These are phyloP conservation scores for Drosophila setosimentum DNA, from an alignment of 2,888 invertebrate species.

Conservation along the genomic window DNA sequence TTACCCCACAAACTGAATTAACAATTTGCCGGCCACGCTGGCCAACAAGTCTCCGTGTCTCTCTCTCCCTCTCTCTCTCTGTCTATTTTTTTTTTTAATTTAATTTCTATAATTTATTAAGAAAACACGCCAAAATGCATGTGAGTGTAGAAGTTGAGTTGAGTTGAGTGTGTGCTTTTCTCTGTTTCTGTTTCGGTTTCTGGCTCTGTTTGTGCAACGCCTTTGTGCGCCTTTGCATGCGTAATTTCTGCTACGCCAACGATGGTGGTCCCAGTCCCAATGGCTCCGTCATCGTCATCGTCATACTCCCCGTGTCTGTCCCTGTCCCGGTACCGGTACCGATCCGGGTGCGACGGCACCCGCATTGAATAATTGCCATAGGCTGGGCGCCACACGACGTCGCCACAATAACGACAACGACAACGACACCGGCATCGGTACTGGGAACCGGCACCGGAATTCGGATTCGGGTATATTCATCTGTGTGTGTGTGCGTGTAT, in stretches of 20 bases:
- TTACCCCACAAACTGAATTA: slow-evolving; percentile 32
- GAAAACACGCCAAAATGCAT: slow-evolving; percentile 69
- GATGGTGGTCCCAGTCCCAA: slow-evolving; percentile 60
- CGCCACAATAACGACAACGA: slow-evolving; percentile 14
- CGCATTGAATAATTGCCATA: slow-evolving; percentile 79
- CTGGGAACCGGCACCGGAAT: slow-evolving; percentile 13
- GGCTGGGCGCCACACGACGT: slow-evolving; percentile 77
- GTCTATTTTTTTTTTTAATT: slow-evolving; percentile 21
- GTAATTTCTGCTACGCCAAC: slow-evolving; percentile 67
- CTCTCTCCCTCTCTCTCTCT: not conserved
- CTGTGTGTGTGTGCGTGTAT: not conserved
- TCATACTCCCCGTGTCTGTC: slow-evolving; percentile 1
- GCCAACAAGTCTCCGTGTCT: slow-evolving; percentile 49
- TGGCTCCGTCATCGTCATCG: slow-evolving; percentile 34
- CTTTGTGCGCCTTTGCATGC: slow-evolving; percentile 74
- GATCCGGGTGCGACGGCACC: slow-evolving; percentile 67
- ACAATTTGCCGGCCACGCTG: slow-evolving; percentile 45
- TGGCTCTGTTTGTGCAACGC: slow-evolving; percentile 65
- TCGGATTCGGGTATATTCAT: slow-evolving; percentile 14
- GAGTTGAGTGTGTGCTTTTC: slow-evolving; percentile 8
- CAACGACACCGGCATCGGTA: slow-evolving; percentile 4
- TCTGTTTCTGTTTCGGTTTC: slow-evolving; percentile 12
- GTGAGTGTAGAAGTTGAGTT: slow-evolving; percentile 25
- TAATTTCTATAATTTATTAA: slow-evolving; percentile 66
- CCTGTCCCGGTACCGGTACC: slow-evolving; percentile 17